These are phyloP conservation scores for Vipera latastei DNA, from an alignment of 2,797 vertebrate genomes.

Conservation along the genomic window DNA sequence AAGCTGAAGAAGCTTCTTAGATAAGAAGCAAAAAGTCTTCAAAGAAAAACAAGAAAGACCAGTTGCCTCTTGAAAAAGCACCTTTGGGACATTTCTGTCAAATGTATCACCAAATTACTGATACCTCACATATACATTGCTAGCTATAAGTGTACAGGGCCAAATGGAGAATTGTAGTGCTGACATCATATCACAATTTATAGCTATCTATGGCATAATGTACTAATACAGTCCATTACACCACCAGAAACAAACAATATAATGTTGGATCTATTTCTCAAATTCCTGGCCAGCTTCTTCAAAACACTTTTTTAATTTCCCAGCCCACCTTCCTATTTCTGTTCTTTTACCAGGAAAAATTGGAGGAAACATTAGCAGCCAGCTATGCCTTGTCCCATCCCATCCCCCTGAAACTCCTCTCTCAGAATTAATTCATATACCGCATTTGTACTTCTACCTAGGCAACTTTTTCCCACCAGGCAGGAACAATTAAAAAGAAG, in stretches of 20 bases:
- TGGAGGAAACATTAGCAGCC: neutral
- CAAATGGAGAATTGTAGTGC: neutral
- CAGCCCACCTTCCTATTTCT: neutral
- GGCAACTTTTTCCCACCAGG: neutral
- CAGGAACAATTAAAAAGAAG: neutral
- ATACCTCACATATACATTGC: neutral
- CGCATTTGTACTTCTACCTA: neutral
- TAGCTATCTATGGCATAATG: neutral
- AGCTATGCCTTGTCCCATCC: neutral
- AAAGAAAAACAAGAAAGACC: too few species aligned
- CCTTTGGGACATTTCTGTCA: neutral
- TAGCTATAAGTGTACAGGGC: neutral
- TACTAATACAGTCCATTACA: neutral
- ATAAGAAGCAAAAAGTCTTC: too few species aligned
- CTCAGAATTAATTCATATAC: neutral
- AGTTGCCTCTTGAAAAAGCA: too few species aligned
- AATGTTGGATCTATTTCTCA: neutral
- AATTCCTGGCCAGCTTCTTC: neutral
- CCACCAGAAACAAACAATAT: neutral
- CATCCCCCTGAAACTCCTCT: neutral
- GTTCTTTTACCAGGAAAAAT: neutral
- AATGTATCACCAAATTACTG: neutral
- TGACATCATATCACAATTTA: neutral
- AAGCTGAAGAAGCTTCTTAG: too few species aligned
- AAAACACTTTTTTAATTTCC: neutral